Base-by-base conservation (phyloP, 2,113 vertebrate species). In the Neolamprologus sp. region DNA sequence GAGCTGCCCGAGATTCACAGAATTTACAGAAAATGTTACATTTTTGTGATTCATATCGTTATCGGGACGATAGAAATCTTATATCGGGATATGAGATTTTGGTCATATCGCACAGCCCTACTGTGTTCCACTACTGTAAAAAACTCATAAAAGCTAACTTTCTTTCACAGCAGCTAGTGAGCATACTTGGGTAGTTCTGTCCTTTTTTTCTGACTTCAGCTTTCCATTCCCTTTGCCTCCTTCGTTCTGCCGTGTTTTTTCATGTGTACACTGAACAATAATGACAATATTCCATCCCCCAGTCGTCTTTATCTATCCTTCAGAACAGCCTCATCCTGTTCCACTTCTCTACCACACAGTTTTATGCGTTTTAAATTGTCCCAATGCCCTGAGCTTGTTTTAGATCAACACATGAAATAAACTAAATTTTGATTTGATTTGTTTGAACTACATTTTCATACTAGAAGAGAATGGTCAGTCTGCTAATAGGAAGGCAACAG, bases 221-320 rank as follows among this genome's bases (percentile, higher is more conserved):
- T 73, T 73, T 65, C 6, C 75, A 17, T 55, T 10, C 80, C 51
- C 26, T 80, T 73, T 86, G 23, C 23, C 23, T 87, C 53, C 75
- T 51, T 83, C 13, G 31, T 45, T 81, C 53, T 83, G 45, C 90
- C 57, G 53, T 79, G 68, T 68, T 35, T 55, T 65, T 80, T 78
- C 81, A 84, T 84, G 55, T 47, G 14, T 55, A 83, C 37, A 49
- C 86, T 68, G 68, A 49, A 79, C 86, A 81, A 60, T 82, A 80
- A 54, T 54, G 87, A 88, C 86, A 83, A 84, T 84, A 90, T 88
- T 90, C 89, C 89, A 75, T 10, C 75, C 53, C 47, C 23, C 71
- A 63, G 37, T 68, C 40, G 65, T 83, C 80, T 47, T 40, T 92
- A 87, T 90, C 88, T 90, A 16, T 83, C 57, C 65, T 84, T 51